Base-by-base conservation (phyloP, 2,888 invertebrate genomes). In the Hartigia nigra region DNA sequence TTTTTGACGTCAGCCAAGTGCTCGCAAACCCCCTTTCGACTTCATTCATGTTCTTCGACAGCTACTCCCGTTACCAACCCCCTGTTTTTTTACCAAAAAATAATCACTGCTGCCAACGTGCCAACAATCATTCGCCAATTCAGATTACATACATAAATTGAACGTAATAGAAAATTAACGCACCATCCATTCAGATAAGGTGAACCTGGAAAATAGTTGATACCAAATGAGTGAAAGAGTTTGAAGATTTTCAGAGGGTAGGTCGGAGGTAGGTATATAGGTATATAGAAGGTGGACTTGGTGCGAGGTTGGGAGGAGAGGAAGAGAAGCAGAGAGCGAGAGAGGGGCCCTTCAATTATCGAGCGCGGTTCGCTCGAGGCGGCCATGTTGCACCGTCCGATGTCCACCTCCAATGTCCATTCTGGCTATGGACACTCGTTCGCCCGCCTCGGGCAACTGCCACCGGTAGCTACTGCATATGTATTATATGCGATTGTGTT, bases 401-500 rank as follows among this genome's bases (percentile, higher is more conserved):
- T 86, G 88, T 89, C 87, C 87, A 87, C 87, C 85, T 85, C 86
- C 87, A 86, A 85, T 86, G 87, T 87, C 87, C 87, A 86, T 86
- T 87, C 86, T 80, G 85, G 82, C 80, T 72, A 32, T 72, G 87
- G 86, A 86, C 87, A 87, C 86, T 87, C 87, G 86, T 86, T 87
- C 86, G 84, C 84, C 82, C 81, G 76, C 82, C 80, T 84, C 82
- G 82, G 82, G 84, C 86, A 78, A 78, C 79, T 79, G 84, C 77
- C 82, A 84, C 78, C 81, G 81, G 82, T 82, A 85, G 86, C 91
- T 90, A 88, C 88, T 90, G 90, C 90, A 90, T 90, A 91, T 91
- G 90, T 90, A 90, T 90, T 90, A 91, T 90, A 89, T 88, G 90
- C 91, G 90, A 91, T 91, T 91, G 91, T 91, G 88, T 91, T 91